phyloP scores from a whole-genome alignment of 2,888 invertebrate genomes.

The Drosophila pseudotakahashii region DNA sequence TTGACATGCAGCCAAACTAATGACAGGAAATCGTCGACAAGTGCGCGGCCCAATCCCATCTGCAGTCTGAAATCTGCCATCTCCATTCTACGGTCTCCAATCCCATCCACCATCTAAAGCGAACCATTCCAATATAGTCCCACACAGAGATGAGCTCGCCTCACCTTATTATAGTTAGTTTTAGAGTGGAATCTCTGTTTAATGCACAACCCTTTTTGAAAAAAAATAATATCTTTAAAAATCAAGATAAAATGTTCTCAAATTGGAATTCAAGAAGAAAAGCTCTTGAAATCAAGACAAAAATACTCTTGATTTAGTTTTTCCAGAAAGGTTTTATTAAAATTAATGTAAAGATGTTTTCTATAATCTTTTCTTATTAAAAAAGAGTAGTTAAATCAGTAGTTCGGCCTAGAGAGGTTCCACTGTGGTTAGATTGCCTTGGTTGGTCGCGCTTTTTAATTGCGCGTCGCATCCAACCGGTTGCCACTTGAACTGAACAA shows the following conservation, averaged over 20 bases:
- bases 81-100: conserved; percentile 20
- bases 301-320: too few relatives aligned
- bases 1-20: conserved; percentile 73
- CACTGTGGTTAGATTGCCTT: conserved; percentile 28
- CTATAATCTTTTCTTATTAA: too few relatives aligned
- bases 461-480: conserved; percentile 54
- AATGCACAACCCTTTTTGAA: not conserved
- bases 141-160: conserved; percentile 55
- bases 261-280: too few relatives aligned
- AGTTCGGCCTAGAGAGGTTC: not conserved
- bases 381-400: not conserved
- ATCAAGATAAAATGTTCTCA: too few relatives aligned
- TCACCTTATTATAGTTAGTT: conserved; percentile 23
- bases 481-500: conserved; percentile 45
- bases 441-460: conserved; percentile 63
- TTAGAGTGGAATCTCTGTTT: not conserved
- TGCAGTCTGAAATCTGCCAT: conserved; percentile 19
- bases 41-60: conserved; percentile 55
- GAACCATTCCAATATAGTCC: conserved; percentile 27
- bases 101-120: conserved; percentile 14
- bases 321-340: too few relatives aligned
- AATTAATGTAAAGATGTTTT: too few relatives aligned
- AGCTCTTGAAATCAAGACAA: too few relatives aligned
- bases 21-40: conserved; percentile 74
- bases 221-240: too few relatives aligned